Evolutionary conservation across 2,113 vertebrate genomes (phyloP).

Genomic region (Erythrocercus mccallii): DNA sequence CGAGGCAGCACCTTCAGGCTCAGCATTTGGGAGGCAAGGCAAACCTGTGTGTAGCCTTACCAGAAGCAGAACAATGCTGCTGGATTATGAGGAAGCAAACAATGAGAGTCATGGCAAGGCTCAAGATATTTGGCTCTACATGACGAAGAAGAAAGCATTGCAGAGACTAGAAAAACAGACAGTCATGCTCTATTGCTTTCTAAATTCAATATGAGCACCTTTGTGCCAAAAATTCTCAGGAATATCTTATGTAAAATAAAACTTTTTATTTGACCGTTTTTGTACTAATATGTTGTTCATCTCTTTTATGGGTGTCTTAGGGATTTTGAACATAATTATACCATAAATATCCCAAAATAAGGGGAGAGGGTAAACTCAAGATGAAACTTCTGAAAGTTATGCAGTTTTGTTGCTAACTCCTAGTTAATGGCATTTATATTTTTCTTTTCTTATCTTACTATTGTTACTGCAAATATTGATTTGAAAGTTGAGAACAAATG

Average conservation of each 20-base stretch:
- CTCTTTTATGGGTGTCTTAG: not conserved
- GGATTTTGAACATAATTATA: not conserved
- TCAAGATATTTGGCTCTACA: accelerated
- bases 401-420: not conserved
- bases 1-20: not conserved
- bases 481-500: not conserved
- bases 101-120: not conserved
- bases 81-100: not conserved
- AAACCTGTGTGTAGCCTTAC: not conserved
- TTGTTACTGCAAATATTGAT: not conserved
- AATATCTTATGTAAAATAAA: not conserved
- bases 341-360: not conserved
- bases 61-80: not conserved
- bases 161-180: not conserved
- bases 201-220: not conserved
- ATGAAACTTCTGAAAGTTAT: not conserved
- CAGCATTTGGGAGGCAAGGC: not conserved
- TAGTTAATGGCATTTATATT: not conserved
- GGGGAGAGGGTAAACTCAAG: not conserved
- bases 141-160: not conserved
- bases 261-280: not conserved
- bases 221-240: not conserved
- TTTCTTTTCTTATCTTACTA: too few relatives aligned
- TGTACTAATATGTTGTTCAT: not conserved
- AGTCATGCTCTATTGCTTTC: not conserved